Evolutionary conservation across 2,113 vertebrate genomes (phyloP).

Genomic region (Bungarus multicinctus): DNA sequence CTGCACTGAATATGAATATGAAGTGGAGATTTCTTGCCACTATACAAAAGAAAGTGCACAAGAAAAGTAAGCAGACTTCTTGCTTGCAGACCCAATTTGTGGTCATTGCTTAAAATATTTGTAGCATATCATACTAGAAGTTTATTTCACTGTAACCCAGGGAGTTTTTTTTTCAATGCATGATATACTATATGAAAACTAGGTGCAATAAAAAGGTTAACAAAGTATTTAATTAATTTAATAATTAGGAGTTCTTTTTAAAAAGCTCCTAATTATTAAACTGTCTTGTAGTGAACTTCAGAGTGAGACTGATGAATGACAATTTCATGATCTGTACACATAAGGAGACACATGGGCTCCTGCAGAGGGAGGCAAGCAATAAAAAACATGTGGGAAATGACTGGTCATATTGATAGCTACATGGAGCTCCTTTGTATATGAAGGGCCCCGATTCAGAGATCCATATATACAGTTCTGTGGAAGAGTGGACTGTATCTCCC

Average conservation of each 20-base stretch:
- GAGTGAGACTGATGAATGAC: neutral
- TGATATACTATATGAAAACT: neutral
- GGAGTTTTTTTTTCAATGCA: neutral
- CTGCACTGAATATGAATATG: neutral
- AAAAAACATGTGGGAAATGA: neutral
- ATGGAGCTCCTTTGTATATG: neutral
- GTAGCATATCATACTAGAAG: neutral
- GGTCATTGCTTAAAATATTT: neutral
- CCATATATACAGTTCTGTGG: neutral
- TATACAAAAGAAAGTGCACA: neutral
- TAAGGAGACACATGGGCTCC: neutral
- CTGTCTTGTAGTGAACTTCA: neutral
- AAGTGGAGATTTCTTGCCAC: neutral
- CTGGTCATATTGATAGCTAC: neutral
- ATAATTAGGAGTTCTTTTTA: neutral
- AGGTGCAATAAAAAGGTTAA: neutral
- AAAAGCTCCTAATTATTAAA: neutral
- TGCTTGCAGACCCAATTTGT: too few relatives aligned
- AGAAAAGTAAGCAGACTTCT: neutral
- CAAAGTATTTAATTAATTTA: neutral
- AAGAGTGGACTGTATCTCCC: neutral
- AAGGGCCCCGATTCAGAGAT: neutral
- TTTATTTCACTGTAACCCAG: neutral
- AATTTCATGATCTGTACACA: too few relatives aligned
- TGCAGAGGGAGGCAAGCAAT: neutral